Evolutionary conservation across 1,140 invertebrate genomes (phyloP).

Genomic region (Patella vulgata): DNA sequence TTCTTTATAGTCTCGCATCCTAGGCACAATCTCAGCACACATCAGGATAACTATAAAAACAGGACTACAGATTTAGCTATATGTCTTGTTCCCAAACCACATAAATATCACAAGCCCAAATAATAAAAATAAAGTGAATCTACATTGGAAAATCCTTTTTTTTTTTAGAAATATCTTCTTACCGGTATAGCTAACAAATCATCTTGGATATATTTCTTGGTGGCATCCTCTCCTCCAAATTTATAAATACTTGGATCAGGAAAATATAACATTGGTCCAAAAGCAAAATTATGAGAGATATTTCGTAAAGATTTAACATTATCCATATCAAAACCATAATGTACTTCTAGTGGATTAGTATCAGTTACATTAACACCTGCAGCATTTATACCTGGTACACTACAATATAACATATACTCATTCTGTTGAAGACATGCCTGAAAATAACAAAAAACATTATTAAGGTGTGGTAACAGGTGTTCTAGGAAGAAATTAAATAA

Average conservation of each 20-base stretch:
- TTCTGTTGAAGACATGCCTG: constrained; percentile 31
- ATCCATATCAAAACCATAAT: constrained; percentile 58
- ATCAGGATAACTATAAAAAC: no score
- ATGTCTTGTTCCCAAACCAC: no score
- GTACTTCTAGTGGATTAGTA: constrained; percentile 52
- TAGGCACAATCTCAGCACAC: no score
- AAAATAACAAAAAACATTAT: no score
- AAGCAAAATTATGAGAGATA: constrained; percentile 37
- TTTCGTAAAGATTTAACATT: constrained; percentile 46
- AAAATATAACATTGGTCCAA: constrained; percentile 50
- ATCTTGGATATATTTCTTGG: constrained; percentile 42
- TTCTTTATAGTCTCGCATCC: no score
- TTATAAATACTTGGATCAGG: constrained; percentile 46
- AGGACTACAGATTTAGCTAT: no score
- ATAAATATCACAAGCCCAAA: no score
- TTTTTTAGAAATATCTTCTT: no score
- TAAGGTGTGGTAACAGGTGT: neutral
- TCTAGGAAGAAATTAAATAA: no score
- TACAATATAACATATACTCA: constrained; percentile 38
- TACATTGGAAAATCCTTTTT: no score
- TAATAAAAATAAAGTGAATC: no score
- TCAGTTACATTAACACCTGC: constrained; percentile 43
- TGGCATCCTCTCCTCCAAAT: constrained; percentile 33
- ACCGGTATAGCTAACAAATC: constrained; percentile 50
- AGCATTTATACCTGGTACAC: constrained; percentile 31